phyloP scores from a whole-genome alignment of 2,888 invertebrate species.

The Callosobruchus maculatus region DNA sequence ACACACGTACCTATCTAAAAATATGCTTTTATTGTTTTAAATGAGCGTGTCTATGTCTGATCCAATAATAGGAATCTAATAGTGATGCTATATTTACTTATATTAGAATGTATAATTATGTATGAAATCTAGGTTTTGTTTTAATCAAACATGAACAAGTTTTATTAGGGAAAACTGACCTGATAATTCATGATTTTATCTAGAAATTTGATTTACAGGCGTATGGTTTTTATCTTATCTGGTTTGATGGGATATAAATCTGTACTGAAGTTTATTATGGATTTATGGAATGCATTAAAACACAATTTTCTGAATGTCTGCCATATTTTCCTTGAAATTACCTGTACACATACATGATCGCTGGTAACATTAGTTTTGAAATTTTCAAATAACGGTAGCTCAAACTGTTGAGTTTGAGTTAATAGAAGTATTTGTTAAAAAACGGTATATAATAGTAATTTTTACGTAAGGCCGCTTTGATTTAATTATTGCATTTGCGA shows the following conservation, averaged over 20 bases:
- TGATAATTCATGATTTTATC: background rate
- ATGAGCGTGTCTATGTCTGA: background rate
- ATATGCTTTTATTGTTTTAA: background rate
- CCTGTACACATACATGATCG: too few species aligned
- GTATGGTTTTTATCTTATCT: background rate
- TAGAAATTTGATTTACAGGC: background rate
- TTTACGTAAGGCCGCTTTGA: too few species aligned
- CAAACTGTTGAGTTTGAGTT: too few species aligned
- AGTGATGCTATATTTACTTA: background rate
- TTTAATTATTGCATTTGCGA: too few species aligned
- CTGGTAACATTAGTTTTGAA: too few species aligned
- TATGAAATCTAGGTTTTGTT: background rate
- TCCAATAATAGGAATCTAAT: background rate
- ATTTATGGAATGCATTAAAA: background rate
- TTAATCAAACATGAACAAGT: too few species aligned
- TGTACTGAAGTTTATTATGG: background rate
- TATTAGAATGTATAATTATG: background rate
- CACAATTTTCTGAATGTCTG: too few species aligned
- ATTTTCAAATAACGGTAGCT: too few species aligned
- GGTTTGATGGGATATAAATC: background rate
- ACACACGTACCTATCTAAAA: background rate
- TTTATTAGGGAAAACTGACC: background rate
- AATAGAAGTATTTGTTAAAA: too few species aligned
- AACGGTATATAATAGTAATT: too few species aligned
- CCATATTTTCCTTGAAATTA: too few species aligned